Evolutionary conservation across 2,888 invertebrate species (phyloP).

Genomic region (Lasius platythorax): DNA sequence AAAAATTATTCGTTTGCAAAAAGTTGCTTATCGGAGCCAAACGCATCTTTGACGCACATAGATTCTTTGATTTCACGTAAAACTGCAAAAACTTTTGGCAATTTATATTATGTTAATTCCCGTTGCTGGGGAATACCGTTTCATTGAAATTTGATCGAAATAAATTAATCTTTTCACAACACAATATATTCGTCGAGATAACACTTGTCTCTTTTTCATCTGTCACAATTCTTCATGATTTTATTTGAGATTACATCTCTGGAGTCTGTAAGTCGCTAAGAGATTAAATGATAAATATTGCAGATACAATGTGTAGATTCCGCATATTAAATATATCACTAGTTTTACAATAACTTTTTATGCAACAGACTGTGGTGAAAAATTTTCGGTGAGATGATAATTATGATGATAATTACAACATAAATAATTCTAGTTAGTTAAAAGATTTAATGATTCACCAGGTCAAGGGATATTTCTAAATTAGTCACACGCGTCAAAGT

Average conservation of each 20-base stretch:
- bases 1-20: neutral
- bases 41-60: neutral
- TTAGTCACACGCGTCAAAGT: neutral
- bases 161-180: neutral
- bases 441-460: neutral
- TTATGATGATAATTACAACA: neutral
- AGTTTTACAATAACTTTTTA: neutral
- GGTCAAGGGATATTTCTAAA: neutral
- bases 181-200: neutral
- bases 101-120: constrained; percentile 43
- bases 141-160: constrained; percentile 16
- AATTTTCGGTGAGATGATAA: neutral
- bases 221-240: neutral
- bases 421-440: neutral
- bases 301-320: constrained; percentile 2
- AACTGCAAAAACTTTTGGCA: constrained; percentile 15
- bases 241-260: constrained; percentile 10
- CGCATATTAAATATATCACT: neutral
- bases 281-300: neutral
- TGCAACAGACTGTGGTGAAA: neutral
- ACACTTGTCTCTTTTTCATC: neutral
- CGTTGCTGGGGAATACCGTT: neutral
- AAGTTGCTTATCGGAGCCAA: neutral
- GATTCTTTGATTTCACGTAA: neutral
- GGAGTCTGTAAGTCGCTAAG: neutral